Base-by-base conservation (phyloP, 2,797 vertebrate genomes). In the Scomberomorus guttatus region DNA sequence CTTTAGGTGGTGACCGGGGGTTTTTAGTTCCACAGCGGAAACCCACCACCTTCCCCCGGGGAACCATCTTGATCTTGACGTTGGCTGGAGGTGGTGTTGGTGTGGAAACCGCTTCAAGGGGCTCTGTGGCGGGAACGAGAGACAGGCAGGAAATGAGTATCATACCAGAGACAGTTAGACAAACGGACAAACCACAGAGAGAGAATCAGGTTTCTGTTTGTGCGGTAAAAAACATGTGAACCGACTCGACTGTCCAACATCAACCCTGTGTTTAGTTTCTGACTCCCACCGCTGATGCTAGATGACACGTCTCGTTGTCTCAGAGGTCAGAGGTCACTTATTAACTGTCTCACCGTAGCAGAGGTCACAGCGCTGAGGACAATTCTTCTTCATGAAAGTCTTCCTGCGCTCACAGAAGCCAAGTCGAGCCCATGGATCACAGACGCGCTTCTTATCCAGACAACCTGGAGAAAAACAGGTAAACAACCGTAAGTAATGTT, bases 351-450 rank as follows among this genome's bases (percentile, higher is more conserved):
- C 66, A 92, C 96, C 95, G 0, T 89, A 94, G 84, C 96, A 96
- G 77, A 96, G 86, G 80, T 95, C 90, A 59, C 96, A 96, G 64
- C 95, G 93, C 60, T 77, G 90, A 61, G 96, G 94, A 86, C 96
- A 96, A 84, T 96, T 93, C 80, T 94, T 96, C 78, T 90, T 95
- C 96, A 96, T 96, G 86, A 96, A 96, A n/a, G 74, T 92, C 79
- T 80, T 94, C 74, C 93, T 94, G 39, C 92, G 88, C 72, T 94
- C 90, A 10, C 96, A 96, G 87, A 96, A 95, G 10, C 95, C 95
- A 3, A 96, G 90, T 4, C 92, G 90, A 46, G 96, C 95, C 96
- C 96, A 96, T 0, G 94, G 90, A 5, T 93, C 94, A 75, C 96
- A 96, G 32, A 95, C 94, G 0, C 93, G 86, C 88, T 93, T 95